Evolutionary conservation across 2,113 vertebrate species (phyloP).

Genomic region (Anolis sagrei): DNA sequence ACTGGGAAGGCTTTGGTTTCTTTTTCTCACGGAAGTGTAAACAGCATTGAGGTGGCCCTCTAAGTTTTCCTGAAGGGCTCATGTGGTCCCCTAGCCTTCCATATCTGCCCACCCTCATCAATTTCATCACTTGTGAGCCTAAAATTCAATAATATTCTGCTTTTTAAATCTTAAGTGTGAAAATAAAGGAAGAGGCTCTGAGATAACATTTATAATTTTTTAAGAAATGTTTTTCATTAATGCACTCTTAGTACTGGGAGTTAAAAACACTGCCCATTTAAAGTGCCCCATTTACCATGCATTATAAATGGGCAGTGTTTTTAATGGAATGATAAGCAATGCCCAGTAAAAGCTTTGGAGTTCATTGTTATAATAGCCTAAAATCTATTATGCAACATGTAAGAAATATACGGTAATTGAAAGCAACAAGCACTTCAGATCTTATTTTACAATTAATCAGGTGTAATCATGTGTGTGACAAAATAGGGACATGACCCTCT

Average conservation of each 20-base stretch:
- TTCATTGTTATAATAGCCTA: conserved; percentile 29
- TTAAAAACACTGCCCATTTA: conserved; percentile 5
- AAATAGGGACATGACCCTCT: conserved; percentile 10
- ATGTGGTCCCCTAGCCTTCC: too few relatives aligned
- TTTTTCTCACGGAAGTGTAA: too few relatives aligned
- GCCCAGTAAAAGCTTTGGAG: conserved; percentile 44
- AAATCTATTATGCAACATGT: not conserved
- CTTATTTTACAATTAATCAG: conserved; percentile 40
- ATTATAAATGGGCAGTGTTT: conserved; percentile 28
- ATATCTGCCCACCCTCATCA: too few relatives aligned
- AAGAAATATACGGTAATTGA: conserved; percentile 23
- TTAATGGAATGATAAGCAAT: conserved; percentile 11
- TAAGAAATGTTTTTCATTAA: conserved; percentile 27
- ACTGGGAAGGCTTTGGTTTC: too few relatives aligned
- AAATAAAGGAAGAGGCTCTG: not conserved
- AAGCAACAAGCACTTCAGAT: conserved; percentile 10
- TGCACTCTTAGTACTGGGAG: conserved; percentile 6
- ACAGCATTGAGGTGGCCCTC: too few relatives aligned
- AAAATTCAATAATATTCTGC: not conserved
- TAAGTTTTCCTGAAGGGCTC: too few relatives aligned
- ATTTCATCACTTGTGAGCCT: not conserved
- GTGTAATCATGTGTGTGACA: not conserved
- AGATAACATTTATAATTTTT: conserved; percentile 22
- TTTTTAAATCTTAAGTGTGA: not conserved
- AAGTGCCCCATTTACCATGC: conserved; percentile 20